Base-by-base conservation (phyloP, 1,140 invertebrate genomes). In the Pararge aegeria region DNA sequence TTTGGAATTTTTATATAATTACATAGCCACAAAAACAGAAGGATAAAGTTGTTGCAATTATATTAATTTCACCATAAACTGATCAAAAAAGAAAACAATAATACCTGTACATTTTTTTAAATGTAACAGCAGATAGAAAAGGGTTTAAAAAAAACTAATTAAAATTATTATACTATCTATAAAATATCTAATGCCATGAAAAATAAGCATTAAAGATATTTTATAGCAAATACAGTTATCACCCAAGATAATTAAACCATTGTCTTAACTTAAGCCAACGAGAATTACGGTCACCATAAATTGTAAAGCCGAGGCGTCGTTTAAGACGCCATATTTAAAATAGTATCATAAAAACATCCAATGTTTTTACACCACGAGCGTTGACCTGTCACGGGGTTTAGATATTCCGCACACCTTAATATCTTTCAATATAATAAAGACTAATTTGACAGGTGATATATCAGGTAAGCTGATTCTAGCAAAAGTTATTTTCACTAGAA, bases 271-370 rank as follows among this genome's bases (percentile, higher is more conserved):
- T 71, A 61, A 70, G 68, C 67, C 65, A 73, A 67, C 57, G 57
- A 83, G 75, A 85, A 76, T 83, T 81, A 84, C 73, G 76, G 70
- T 66, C 60, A 67, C 66, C 75, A 80, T 87, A 84, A 87, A 87
- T 83, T 73, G 68, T 80, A 75, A 69, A 73, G 69, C 61, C 42
- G 19, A 67, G 66, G 67, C 69, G 69, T 73, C 77, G 67, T 75
- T 82, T 78, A 75, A 77, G 75, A 80, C 61, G 73, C 73, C 78
- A 83, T 86, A 84, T 87, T 87, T 82, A 83, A 86, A 87, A 84
- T 80, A 78, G 78, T 79, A 70, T 70, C 67, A 78, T 87, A 84
- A 84, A 86, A 86, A 80, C 73, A 68, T 71, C 66, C 70, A 64
- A 66, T 76, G 56, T 72, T 70, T 77, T 68, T 57, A 0, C 55